phyloP scores from a whole-genome alignment of 2,113 vertebrate genomes.

The Jaculus jaculus region DNA sequence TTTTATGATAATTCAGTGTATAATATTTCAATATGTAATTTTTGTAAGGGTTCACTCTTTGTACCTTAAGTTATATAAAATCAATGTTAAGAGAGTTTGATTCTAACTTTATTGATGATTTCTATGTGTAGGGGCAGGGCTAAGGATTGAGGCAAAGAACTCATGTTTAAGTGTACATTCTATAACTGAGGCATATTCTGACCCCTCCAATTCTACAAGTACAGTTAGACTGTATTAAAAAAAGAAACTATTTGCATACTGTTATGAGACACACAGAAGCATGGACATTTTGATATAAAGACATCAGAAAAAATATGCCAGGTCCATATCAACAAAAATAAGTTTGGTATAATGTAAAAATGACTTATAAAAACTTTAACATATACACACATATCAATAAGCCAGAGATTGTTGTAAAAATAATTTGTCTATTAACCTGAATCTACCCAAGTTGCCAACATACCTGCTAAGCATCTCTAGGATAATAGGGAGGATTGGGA shows the following conservation, averaged over 20 bases:
- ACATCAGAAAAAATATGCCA: not conserved
- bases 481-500: too few species aligned
- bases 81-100: not conserved
- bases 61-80: not conserved
- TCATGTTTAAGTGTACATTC: not conserved
- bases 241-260: not conserved
- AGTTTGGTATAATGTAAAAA: not conserved
- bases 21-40: not conserved
- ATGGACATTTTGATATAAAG: not conserved
- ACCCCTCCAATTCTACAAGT: not conserved
- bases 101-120: not conserved
- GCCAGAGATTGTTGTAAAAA: too few species aligned
- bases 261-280: not conserved
- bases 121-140: not conserved
- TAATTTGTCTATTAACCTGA: too few species aligned
- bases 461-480: too few species aligned
- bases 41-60: not conserved
- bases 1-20: conserved; percentile 2
- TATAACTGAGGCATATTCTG: not conserved
- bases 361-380: not conserved
- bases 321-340: not conserved
- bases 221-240: not conserved
- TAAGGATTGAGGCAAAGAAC: not conserved
- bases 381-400: not conserved
- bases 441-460: too few species aligned